Base-by-base conservation (phyloP, 1,140 invertebrate genomes). In the Pogonomyrmex barbatus region DNA sequence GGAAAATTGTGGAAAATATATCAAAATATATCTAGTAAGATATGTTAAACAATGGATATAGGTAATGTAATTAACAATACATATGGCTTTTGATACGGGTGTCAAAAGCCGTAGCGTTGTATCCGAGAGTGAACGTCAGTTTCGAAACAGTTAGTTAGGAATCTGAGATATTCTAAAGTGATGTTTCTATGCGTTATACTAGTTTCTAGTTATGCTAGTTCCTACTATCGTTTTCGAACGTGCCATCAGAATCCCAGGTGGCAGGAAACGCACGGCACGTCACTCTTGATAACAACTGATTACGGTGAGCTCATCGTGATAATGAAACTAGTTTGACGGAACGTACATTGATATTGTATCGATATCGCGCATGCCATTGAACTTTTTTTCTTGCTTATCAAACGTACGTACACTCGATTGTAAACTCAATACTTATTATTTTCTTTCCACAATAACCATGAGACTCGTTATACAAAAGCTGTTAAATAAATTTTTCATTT, bases 261-360 rank as follows among this genome's bases (percentile, higher is more conserved):
- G 58, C 86, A 89, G 86, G 86, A 85, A 90, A 86, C 68, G 42
- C 85, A 17, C 50, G 62, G 33, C 73, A 24, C 50, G 75, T 47
- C 75, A 65, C 65, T 76, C 88, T 85, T 87, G 89, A 90, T 90
- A 90, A 90, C 89, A 90, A 54, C 89, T 90, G 89, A 90, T 90
- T 90, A 90, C 75, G 85, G 84, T 76, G 85, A 87, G 78, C 62
- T 86, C 65, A 76, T 63, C 63, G 39, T 77, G 79, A 85, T 68
- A 87, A 89, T 50, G 42, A 56, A 68, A 33, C 24, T 9, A 47
- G 68, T 67, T 79, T 71, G 58, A 76, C 45, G 82, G 60, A 65
- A 62, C 56, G 76, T 71, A 71, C 58, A 2, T 14, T 68, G 58
- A 62, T 33, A n/a, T 58, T 71, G 30, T 8, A 33, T 39, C 65